Evolutionary conservation across 1,140 invertebrate genomes (phyloP), one percentile per base, ranked within the genome.

Genomic region (Stegodyphus mimosarum): DNA sequence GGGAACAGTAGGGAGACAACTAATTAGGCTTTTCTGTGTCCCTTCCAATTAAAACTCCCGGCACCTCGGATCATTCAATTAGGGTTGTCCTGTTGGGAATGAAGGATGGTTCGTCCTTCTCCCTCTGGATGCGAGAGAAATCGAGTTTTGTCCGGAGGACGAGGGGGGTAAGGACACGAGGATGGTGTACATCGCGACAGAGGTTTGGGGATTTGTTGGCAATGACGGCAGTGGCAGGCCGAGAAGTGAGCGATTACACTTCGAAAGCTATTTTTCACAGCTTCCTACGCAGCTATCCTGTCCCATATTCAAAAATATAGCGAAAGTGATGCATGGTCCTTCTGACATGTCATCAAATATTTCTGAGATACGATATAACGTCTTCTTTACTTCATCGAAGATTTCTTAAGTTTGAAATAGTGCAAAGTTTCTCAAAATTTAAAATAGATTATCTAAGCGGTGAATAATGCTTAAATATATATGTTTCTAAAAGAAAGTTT

Each of bases 31-130:
- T 67, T 18, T 50, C n/a, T 50, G 76, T 63, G 33, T 51, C 55
- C 76, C 69, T 78, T 51, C 60, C 76, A 78, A 78, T 78, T 78
- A 78, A 78, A 78, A 52, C 76, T 48, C 63, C 63, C n/a, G 76
- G n/a, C 64, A 78, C 49, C 50, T 78, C 72, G 76, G 18, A 78
- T 78, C 76, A 78, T 78, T 78, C 76, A 78, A 78, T 78, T 78
- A 78, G 64, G 63, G 48, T n/a, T 53, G 76, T 78, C 76, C 64
- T 18, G 51, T 18, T 53, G 71, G 17, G 66, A 67, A 17, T 67
- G 70, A 73, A n/a, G 17, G 71, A 53, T 17, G 71, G 51, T n/a
- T 11, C 49, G 48, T 18, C 63, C 64, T 78, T 69, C 33, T 67
- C 66, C 66, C 66, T 18, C n/a, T 18, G 66, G 66, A 67, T 18